phyloP scores from a whole-genome alignment of 2,888 invertebrate species.

The Polydrusus tereticollis region DNA sequence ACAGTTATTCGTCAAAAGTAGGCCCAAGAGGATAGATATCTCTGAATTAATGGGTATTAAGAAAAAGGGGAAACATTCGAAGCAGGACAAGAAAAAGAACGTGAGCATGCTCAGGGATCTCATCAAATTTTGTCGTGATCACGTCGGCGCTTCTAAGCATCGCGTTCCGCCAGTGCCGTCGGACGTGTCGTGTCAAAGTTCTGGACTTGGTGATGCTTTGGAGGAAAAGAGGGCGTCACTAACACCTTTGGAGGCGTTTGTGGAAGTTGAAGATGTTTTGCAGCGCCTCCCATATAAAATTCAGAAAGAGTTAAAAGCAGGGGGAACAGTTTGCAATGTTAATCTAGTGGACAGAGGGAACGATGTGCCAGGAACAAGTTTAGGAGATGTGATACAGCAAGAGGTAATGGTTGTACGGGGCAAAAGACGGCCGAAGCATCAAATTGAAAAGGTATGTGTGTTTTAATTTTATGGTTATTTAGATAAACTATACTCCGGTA shows the following conservation, averaged over 20 bases:
- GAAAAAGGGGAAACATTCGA: conserved; percentile 21
- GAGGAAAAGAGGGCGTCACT: conserved; percentile 46
- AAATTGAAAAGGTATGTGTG: conserved; percentile 1
- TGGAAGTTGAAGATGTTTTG: conserved; percentile 57
- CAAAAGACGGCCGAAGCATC: conserved; percentile 15
- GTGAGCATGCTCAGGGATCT: conserved; percentile 28
- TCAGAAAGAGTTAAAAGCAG: conserved; percentile 55
- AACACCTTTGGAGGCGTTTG: conserved; percentile 55
- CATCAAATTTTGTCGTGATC: conserved; percentile 17
- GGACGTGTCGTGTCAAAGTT: neutral
- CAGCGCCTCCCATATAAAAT: conserved; percentile 53
- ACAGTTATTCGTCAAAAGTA: conserved; percentile 16
- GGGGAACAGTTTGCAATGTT: conserved; percentile 55
- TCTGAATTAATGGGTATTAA: conserved; percentile 26
- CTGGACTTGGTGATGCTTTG: conserved; percentile 19
- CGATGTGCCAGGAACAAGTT: neutral
- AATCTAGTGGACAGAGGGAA: conserved; percentile 40
- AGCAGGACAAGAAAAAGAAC: conserved; percentile 24
- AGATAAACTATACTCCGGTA: neutral
- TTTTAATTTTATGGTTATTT: neutral
- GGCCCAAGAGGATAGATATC: conserved; percentile 14
- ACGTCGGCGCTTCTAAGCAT: neutral
- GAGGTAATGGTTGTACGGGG: conserved; percentile 8
- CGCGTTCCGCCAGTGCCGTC: conserved; percentile 26
- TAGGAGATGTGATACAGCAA: neutral